phyloP scores from a whole-genome alignment of 2,113 vertebrate genomes.

The Cyprinodon tularosa region DNA sequence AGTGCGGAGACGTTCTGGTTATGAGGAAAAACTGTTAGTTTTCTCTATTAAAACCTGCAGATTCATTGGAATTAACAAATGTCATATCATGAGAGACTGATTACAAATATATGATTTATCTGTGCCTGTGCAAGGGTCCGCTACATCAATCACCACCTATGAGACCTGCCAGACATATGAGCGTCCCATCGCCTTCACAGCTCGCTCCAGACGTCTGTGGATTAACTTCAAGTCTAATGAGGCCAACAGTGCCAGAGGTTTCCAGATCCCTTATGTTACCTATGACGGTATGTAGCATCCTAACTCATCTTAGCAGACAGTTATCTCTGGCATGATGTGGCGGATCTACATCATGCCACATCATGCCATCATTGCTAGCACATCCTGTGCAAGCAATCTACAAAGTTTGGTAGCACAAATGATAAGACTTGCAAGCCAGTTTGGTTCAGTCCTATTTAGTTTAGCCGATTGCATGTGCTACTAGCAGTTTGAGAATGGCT shows the following conservation, averaged over 20 bases:
- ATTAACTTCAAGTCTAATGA: slow-evolving; percentile 98
- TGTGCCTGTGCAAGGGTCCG: slow-evolving; percentile 83
- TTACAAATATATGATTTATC: slow-evolving; percentile 4
- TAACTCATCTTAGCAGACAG: not conserved
- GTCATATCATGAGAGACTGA: not conserved
- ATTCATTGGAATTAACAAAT: not conserved
- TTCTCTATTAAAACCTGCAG: not conserved
- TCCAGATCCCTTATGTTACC: slow-evolving; percentile 97
- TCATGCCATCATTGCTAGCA: too few relatives aligned
- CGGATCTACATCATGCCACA: too few relatives aligned
- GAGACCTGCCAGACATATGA: slow-evolving; percentile 99
- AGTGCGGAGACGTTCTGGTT: slow-evolving; percentile 96
- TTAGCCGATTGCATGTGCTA: too few relatives aligned
- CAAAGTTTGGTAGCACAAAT: too few relatives aligned
- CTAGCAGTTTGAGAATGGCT: too few relatives aligned
- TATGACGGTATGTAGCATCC: slow-evolving; percentile 85
- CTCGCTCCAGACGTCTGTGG: slow-evolving; percentile 95
- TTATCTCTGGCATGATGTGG: not conserved
- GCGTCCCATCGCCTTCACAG: slow-evolving; percentile 96
- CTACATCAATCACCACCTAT: slow-evolving; percentile 96
- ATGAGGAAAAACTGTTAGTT: slow-evolving; percentile 98
- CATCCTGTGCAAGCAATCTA: too few relatives aligned
- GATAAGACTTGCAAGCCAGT: too few relatives aligned
- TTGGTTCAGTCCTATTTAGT: too few relatives aligned
- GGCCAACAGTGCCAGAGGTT: slow-evolving; percentile 93